Evolutionary conservation across 2,888 invertebrate species (phyloP), one percentile per base, ranked within the genome.

Genomic region (Dione juno): DNA sequence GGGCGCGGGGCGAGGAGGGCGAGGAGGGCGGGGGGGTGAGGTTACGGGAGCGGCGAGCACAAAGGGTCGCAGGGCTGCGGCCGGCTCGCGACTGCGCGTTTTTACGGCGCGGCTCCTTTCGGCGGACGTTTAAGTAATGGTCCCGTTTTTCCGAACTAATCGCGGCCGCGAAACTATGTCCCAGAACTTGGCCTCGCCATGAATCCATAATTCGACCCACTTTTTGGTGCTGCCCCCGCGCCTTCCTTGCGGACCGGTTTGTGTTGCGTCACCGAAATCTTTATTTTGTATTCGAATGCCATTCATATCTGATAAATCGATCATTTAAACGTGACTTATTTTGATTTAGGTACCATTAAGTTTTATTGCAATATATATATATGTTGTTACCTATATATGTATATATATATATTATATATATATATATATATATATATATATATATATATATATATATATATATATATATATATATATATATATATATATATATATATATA

Each of bases 91-190:
- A 16, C 79, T 81, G 81, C 82, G 79, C 76, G 85, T 88, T 89
- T 88, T 89, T 89, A 79, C 78, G 75, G 72, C 77, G 84, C 86
- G 85, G 84, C 80, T 80, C 82, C 84, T 86, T 84, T 86, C 84
- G 84, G 76, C 79, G 81, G 81, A 81, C 83, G 79, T 84, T 86
- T 84, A 82, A 72, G 86, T 88, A 86, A 87, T 87, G 84, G 85
- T 59, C 77, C 74, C 74, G 75, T 74, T 81, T 85, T 89, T 88
- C 77, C 74, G 77, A 77, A 81, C 82, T 86, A 86, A 85, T 85
- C 84, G 80, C 81, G 75, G 76, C 73, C 81, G 76, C 82, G 80
- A 75, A 83, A 81, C 85, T 82, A 82, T 80, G 81, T 79, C 79
- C 77, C 74, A 72, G 69, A 64, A 57, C 71, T 64, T 70, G 75